Evolutionary conservation across 35 echinoderm and acorn worm species (phyloP).

Genomic region (Lytechinus variegatus): DNA sequence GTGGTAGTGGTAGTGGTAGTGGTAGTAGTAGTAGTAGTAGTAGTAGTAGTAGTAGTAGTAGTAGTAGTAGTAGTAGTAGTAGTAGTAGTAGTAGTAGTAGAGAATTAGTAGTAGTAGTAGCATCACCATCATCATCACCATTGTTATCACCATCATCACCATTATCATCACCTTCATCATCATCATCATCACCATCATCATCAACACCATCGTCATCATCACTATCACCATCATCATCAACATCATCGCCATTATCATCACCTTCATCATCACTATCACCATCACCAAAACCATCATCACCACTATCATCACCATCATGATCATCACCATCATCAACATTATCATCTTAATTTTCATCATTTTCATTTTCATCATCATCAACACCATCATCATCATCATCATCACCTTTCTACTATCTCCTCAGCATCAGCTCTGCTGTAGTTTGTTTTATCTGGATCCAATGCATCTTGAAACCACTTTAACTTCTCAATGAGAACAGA

Average conservation of each 20-base stretch:
- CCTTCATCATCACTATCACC: background rate
- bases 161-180: background rate
- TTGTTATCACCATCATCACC: slow-evolving; percentile 24
- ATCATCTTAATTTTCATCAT: background rate
- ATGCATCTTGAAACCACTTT: slow-evolving; percentile 68
- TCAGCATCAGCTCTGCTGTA: slow-evolving; percentile 60
- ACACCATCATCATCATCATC: background rate
- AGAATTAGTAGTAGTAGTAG: background rate
- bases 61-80: slow-evolving; percentile 24
- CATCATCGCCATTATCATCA: background rate
- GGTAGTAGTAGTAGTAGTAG: slow-evolving; percentile 18
- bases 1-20: background rate
- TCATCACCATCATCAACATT: background rate
- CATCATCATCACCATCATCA: background rate
- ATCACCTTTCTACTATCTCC: slow-evolving; percentile 50
- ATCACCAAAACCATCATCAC: too few species aligned
- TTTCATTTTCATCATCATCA: background rate
- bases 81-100: background rate
- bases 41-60: background rate
- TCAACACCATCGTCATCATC: too few species aligned
- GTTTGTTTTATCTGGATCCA: slow-evolving; percentile 61
- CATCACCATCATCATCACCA: background rate
- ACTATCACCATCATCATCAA: slow-evolving; percentile 41
- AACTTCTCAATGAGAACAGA: slow-evolving; percentile 66
- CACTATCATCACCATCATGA: too few species aligned